Conservation (phyloP, 2,797 vertebrate species). For the Ciconia nigra region DNA sequence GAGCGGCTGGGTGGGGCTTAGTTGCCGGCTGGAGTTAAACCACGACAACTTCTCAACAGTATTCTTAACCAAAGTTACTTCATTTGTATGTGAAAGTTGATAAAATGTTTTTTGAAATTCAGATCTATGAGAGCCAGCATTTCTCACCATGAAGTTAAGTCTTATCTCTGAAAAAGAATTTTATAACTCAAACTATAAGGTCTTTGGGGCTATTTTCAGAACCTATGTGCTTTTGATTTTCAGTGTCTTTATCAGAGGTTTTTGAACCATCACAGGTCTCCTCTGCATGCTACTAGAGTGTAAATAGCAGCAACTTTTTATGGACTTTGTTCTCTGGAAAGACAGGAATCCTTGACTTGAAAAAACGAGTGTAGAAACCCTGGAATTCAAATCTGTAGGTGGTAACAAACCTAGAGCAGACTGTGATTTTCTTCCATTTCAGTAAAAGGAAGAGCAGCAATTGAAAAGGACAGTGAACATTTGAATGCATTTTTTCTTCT, state of each 20-base stretch:
- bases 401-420: neutral
- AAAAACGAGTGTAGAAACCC: constrained; percentile 1
- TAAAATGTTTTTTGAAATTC: neutral
- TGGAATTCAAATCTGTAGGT: neutral
- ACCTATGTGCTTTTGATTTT: neutral
- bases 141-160: neutral
- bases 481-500: neutral
- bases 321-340: constrained; percentile 17
- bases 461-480: neutral
- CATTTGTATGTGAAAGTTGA: neutral
- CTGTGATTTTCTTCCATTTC: constrained; percentile 39
- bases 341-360: neutral
- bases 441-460: neutral
- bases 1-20: neutral
- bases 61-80: neutral
- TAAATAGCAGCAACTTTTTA: constrained; percentile 26
- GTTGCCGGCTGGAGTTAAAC: neutral
- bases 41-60: neutral
- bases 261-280: constrained; percentile 10
- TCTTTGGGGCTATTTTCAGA: constrained; percentile 19
- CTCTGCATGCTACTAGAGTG: neutral
- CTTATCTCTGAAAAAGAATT: constrained; percentile 6
- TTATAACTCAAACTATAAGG: neutral
- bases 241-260: constrained; percentile 31
- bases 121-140: neutral